These are phyloP conservation scores for Trialeurodes vaporariorum DNA, from an alignment of 1,140 invertebrate genomes.

Conservation along the genomic window DNA sequence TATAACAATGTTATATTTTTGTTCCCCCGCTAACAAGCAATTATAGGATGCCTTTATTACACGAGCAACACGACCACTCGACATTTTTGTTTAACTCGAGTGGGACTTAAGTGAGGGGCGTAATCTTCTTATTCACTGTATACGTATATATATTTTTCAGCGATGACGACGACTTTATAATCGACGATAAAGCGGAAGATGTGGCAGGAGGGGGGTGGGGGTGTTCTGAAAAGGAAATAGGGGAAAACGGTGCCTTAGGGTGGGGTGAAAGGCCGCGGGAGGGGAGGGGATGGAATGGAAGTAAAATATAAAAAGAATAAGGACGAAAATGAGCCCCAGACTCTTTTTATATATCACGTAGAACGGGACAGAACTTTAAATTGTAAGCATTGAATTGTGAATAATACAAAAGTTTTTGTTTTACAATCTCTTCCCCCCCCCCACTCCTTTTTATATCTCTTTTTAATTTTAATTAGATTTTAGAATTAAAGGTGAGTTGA, in stretches of 20 bases:
- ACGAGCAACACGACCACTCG: not conserved
- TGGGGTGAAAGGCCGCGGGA: no score
- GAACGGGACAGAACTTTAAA: no score
- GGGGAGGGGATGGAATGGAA: no score
- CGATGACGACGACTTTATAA: not conserved
- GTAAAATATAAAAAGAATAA: no score
- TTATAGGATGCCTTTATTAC: not conserved
- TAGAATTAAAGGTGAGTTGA: not conserved
- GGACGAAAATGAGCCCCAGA: no score
- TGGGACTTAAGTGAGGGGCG: not conserved
- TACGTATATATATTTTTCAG: no score
- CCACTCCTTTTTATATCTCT: no score
- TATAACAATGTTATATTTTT: not conserved
- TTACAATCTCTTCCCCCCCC: no score
- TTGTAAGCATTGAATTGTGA: not conserved
- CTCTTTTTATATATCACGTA: no score
- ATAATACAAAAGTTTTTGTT: not conserved
- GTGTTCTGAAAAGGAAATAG: no score
- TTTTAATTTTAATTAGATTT: not conserved
- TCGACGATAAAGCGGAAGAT: not conserved
- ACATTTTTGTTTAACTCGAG: not conserved
- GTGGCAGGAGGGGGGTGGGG: not conserved
- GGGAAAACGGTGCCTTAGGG: no score
- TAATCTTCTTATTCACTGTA: slow-evolving; percentile 1
- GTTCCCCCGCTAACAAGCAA: not conserved